A percentile compares a stretch with the other conserved stretches of the same genome.
These are phyloP conservation scores for Peromyscus aztecus DNA, from an alignment of 2,797 vertebrate species.

Conservation along the genomic window DNA sequence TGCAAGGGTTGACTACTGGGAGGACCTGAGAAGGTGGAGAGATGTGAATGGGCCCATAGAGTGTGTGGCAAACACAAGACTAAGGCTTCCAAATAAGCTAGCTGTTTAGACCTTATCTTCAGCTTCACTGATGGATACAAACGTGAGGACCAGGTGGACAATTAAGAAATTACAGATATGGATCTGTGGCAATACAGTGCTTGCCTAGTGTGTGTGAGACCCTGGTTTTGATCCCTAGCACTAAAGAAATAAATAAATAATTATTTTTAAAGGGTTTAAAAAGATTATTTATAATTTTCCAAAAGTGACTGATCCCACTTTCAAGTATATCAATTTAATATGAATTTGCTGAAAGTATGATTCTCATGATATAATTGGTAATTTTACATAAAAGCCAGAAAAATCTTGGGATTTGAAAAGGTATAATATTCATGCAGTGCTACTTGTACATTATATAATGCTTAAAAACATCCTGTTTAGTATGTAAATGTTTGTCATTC, in stretches of 20 bases:
- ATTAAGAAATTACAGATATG: not conserved
- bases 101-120: not conserved
- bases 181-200: not conserved
- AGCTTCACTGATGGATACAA: not conserved
- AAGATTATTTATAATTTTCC: not conserved
- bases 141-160: not conserved
- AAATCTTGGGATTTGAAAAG: not conserved
- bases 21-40: not conserved
- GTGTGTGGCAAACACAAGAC: not conserved
- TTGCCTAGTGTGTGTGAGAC: not conserved
- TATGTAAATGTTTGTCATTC: not conserved
- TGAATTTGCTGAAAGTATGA: not conserved
- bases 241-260: not conserved
- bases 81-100: not conserved
- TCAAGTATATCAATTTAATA: not conserved
- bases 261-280: not conserved
- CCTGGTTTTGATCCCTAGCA: not conserved
- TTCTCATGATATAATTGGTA: not conserved
- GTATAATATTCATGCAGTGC: not conserved
- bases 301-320: not conserved
- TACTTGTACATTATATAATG: not conserved
- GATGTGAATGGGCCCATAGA: not conserved
- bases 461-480: not conserved
- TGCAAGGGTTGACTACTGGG: not conserved
- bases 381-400: not conserved